Conservation (phyloP, 2,113 vertebrate species). For the Hyla sarda region DNA sequence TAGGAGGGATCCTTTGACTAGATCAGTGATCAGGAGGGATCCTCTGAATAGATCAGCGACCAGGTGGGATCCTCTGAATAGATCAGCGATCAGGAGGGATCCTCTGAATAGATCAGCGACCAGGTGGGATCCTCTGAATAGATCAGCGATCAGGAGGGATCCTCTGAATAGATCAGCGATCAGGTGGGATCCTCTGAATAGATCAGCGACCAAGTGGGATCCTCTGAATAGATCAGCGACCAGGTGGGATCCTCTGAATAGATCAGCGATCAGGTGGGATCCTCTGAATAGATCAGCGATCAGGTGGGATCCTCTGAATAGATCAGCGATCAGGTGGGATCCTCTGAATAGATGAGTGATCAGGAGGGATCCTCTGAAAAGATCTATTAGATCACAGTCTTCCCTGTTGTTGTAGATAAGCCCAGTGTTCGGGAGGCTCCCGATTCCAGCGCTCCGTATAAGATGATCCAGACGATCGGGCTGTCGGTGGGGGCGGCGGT, state of each 20-base stretch:
- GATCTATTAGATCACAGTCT: background rate
- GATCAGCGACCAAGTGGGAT: background rate
- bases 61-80: background rate
- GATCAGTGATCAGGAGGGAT: background rate
- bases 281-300: background rate
- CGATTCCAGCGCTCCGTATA: constrained; percentile 86
- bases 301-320: background rate
- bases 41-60: background rate
- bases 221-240: background rate
- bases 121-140: background rate
- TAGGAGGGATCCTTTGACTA: background rate
- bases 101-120: background rate
- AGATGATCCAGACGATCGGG: constrained; percentile 98
- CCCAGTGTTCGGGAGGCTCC: constrained; percentile 66
- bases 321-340: background rate
- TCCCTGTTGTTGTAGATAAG: constrained; percentile 78
- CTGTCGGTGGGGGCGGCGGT: constrained; percentile 94
- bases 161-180: background rate
- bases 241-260: background rate
- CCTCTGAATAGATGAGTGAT: background rate
- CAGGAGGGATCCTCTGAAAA: background rate
- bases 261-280: background rate
- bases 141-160: background rate
- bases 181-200: background rate
- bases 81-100: background rate